Evolutionary conservation across 2,797 vertebrate species (phyloP), one percentile per base, ranked within the genome.

Genomic region (Alosa sapidissima): DNA sequence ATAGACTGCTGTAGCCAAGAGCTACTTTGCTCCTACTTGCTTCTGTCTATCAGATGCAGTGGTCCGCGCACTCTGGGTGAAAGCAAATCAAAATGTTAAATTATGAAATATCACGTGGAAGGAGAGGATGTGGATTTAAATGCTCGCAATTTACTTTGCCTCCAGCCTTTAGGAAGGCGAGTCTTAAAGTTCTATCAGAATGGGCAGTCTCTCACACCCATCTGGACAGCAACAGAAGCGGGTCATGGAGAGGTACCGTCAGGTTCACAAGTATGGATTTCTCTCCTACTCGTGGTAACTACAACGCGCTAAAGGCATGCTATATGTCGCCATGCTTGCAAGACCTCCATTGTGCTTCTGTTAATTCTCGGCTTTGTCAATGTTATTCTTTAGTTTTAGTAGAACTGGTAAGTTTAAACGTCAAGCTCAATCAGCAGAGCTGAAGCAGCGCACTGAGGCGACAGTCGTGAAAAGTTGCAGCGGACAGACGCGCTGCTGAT

Each of bases 81-180:
- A 47, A 13, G 75, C 84, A 88, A 13, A 7, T 13, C 84, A 82
- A 85, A 90, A 88, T 85, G 88, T 83, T 93, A 90, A 95, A 95
- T 96, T 95, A 94, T 92, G 91, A 91, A 90, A 92, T 92, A 96
- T 96, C 96, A 97, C 95, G 95, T 96, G 95, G 91, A 94, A 83
- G 87, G 93, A 94, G 90, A 89, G 89, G 89, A 94, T 90, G 86
- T 87, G 81, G 90, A 89, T 95, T 97, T 96, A 94, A 96, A 97
- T 95, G 94, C 95, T 94, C 92, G 89, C 92, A 92, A 87, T 93
- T 94, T 89, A 90, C 88, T 91, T 93, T 84, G 89, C 89, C 88
- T 88, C 81, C 86, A 88, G 90, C 91, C 94, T 87, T 85, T 88
- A 88, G 91, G 94, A 92, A 94, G 93, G 94, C 91, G 89, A 94